Percentiles rank a stretch among this genome's conserved stretches.
These are phyloP conservation scores for Heterohyrax brucei DNA, from an alignment of 2,797 vertebrate genomes.

Conservation along the genomic window DNA sequence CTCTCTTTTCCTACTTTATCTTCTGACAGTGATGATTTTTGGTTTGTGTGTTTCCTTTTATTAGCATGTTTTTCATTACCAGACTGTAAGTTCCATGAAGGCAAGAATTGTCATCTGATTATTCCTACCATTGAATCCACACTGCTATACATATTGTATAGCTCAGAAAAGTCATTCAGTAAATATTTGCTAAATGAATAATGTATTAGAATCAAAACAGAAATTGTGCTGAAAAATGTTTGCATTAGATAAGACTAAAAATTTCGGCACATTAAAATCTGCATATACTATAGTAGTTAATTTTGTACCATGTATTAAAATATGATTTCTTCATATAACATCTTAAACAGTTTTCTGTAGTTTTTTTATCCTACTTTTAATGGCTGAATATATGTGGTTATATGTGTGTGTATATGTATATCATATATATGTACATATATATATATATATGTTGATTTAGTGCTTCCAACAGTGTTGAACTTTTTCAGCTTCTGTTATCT, in stretches of 20 bases:
- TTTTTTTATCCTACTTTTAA: neutral
- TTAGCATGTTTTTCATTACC: constrained; percentile 32
- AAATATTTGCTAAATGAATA: constrained; percentile 58
- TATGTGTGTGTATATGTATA: neutral
- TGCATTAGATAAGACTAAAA: constrained; percentile 57
- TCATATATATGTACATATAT: neutral
- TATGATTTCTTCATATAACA: neutral
- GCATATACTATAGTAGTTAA: neutral
- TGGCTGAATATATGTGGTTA: neutral
- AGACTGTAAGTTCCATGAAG: constrained; percentile 40
- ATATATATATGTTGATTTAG: neutral
- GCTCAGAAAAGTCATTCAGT: neutral
- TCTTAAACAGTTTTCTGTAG: constrained; percentile 15
- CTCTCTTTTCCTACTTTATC: neutral
- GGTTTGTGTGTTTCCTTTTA: constrained; percentile 19
- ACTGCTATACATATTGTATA: neutral
- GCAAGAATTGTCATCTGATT: neutral
- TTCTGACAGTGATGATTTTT: constrained; percentile 31
- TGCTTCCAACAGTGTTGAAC: neutral
- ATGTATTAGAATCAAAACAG: constrained; percentile 41
- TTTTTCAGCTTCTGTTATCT: neutral
- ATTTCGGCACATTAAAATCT: constrained; percentile 44
- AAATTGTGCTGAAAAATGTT: constrained; percentile 42
- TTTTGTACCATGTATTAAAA: constrained; percentile 40
- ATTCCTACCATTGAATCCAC: constrained; percentile 28